A percentile compares a stretch with the other conserved stretches of the same genome.
phyloP scores from a whole-genome alignment of 92 coral and sea anemone species.

The Palythoa heliodiscus region DNA sequence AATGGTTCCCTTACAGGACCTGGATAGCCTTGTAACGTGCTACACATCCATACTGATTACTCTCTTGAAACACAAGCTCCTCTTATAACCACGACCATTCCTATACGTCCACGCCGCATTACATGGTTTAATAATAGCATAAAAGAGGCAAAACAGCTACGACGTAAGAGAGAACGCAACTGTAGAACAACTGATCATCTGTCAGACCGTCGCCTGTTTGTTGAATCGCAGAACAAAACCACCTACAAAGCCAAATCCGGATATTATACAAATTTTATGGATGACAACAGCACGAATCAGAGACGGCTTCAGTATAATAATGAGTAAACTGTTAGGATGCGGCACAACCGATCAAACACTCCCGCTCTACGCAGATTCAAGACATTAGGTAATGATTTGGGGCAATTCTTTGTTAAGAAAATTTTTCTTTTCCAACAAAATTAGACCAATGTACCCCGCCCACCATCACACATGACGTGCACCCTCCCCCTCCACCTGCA shows the following conservation, averaged over 20 bases:
- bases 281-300: conserved; percentile 14
- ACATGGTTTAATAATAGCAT: too few species aligned
- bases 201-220: conserved; percentile 21
- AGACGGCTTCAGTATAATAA: conserved; percentile 7
- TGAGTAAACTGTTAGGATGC: neutral
- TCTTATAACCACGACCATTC: too few species aligned
- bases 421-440: conserved; percentile 24
- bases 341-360: conserved; percentile 1
- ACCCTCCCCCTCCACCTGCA: neutral
- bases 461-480: neutral
- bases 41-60: neutral
- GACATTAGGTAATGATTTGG: conserved; percentile 36
- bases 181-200: neutral
- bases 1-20: neutral
- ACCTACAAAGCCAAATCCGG: conserved; percentile 4
- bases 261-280: conserved; percentile 11
- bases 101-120: too few species aligned
- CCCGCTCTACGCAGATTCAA: neutral
- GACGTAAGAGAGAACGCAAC: too few species aligned
- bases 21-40: conserved; percentile 8
- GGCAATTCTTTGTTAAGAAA: conserved; percentile 36
- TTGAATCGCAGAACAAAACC: conserved; percentile 2
- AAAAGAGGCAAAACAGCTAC: too few species aligned
- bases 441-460: neutral
- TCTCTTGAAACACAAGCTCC: too few species aligned